These are phyloP conservation scores for Botia kubotai DNA, from an alignment of 2,797 vertebrate genomes.

Conservation along the genomic window DNA sequence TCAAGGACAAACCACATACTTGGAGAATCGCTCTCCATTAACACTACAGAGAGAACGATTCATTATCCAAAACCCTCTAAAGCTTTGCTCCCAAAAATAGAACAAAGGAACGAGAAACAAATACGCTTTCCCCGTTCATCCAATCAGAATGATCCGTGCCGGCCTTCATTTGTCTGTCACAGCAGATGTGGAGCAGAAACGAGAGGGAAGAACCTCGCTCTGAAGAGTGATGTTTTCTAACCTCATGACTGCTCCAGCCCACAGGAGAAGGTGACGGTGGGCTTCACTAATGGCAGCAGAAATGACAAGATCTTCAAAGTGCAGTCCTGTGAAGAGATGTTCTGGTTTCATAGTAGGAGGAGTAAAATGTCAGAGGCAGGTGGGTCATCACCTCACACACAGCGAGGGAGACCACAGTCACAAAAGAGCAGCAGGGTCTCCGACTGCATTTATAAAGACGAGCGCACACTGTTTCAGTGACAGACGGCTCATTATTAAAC, in stretches of 20 bases:
- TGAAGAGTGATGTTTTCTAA: constrained; percentile 37
- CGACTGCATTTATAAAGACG: constrained; percentile 47
- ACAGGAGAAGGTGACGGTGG: constrained; percentile 20
- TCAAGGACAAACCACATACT: constrained; percentile 41
- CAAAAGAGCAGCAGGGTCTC: constrained; percentile 46
- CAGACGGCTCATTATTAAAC: constrained; percentile 32
- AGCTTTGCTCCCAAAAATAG: constrained; percentile 37
- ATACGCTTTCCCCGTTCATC: constrained; percentile 26
- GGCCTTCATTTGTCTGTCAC: constrained; percentile 48
- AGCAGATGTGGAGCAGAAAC: constrained; percentile 48
- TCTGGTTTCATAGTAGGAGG: constrained; percentile 47
- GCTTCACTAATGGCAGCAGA: constrained; percentile 26
- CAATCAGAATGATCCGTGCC: constrained; percentile 4
- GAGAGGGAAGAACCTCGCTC: constrained; percentile 30
- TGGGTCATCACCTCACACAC: constrained; percentile 45
- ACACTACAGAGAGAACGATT: constrained; percentile 30
- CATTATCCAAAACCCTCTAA: constrained; percentile 39
- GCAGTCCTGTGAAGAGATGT: constrained; percentile 33
- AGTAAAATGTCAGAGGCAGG: constrained; percentile 58
- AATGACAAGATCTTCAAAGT: constrained; percentile 30
- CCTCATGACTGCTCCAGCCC: constrained; percentile 5
- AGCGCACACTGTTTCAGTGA: constrained; percentile 28
- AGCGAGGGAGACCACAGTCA: constrained; percentile 32
- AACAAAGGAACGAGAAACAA: constrained; percentile 1
- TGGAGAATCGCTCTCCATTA: constrained; percentile 26